A percentile compares a stretch with the other conserved stretches of the same genome.
Conservation (phyloP, 2,797 vertebrate species). For the Mormyrops attenuatus region DNA sequence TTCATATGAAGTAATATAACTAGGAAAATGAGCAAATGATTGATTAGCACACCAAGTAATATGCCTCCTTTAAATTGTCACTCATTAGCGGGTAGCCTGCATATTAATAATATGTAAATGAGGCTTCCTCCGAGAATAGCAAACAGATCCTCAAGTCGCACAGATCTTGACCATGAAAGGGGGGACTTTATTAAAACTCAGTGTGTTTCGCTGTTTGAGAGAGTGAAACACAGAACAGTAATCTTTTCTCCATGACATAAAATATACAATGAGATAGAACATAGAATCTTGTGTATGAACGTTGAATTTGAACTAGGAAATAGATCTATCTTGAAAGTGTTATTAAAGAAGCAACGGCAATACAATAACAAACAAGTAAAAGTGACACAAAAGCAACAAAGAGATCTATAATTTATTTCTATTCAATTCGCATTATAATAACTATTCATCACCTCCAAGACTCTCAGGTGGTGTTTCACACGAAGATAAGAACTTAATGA, state of each 20-base stretch:
- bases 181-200: background rate
- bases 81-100: background rate
- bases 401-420: background rate
- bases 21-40: background rate
- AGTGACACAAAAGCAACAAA: background rate
- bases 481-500: background rate
- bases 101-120: background rate
- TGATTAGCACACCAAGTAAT: background rate
- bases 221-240: background rate
- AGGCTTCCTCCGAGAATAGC: background rate
- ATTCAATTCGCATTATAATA: background rate
- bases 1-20: background rate
- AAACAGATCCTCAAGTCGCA: background rate
- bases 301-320: background rate
- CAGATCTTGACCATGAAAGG: background rate
- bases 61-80: background rate
- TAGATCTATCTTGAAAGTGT: background rate
- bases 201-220: background rate
- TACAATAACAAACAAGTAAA: background rate
- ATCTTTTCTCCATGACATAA: background rate
- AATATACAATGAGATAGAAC: background rate
- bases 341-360: background rate
- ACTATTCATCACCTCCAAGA: background rate
- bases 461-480: background rate
- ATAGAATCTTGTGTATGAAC: background rate